Evolutionary conservation across 2,113 vertebrate species (phyloP), one percentile per base, ranked within the genome.

Genomic region (Solea senegalensis): DNA sequence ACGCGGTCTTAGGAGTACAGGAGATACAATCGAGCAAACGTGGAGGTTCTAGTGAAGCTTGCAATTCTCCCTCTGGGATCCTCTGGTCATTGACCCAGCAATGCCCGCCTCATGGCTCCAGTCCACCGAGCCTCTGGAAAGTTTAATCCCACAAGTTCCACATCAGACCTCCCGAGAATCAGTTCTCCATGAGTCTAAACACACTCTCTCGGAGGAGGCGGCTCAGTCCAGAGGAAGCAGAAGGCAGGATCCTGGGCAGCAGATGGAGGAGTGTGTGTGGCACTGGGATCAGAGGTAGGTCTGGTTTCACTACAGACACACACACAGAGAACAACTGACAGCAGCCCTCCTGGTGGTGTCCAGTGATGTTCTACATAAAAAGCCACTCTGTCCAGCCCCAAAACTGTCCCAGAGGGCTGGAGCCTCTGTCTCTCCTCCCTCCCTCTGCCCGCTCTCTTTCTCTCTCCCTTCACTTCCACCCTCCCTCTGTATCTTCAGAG

Each of bases 321-420:
- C 77, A 84, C 26, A 61, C 58, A 81, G 9, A 80, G 77, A 84
- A 78, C 74, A 66, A 89, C 76, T 84, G 83, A 81, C 89, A 78
- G 79, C 66, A 64, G 58, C 80, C 81, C 77, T 86, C 79, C 65
- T 27, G 64, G 21, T 21, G 79, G 81, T 77, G 86, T 89, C 81
- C 81, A 44, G 81, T 81, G 87, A 75, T 90, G 85, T 83, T 91
- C 81, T 79, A 84, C 73, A 84, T 84, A 90, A 87, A 90, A 88
- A 82, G 76, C 71, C 63, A 83, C 65, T 83, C 68, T 73, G 89
- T 89, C 89, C 76, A 87, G 88, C 85, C 89, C 89, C 80, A 80
- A 84, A 87, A 86, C 82, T 80, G 74, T 81, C 81, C 74, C 87
- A 76, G 82, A 83, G 83, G 88, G 81, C 66, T 88, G 86, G 86